These are phyloP conservation scores for Coenonympha glycerion DNA, from an alignment of 2,888 invertebrate species.

Conservation along the genomic window DNA sequence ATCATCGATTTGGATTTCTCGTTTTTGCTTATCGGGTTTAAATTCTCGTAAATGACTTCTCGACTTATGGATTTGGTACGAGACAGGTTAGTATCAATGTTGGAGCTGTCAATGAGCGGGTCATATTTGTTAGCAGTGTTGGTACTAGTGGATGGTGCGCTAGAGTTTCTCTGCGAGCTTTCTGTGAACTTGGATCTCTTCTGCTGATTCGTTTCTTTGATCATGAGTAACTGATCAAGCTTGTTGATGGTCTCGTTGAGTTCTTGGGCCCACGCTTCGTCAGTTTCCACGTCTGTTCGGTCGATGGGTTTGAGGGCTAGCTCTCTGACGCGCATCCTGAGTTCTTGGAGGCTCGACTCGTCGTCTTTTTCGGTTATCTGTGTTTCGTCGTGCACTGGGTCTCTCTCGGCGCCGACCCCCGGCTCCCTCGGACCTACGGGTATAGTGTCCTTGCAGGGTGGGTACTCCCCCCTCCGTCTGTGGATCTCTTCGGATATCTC, in stretches of 20 bases:
- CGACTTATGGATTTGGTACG: slow-evolving; percentile 59
- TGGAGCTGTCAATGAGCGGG: slow-evolving; percentile 55
- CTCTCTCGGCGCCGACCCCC: slow-evolving; percentile 84
- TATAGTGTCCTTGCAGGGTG: slow-evolving; percentile 60
- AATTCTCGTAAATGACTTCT: slow-evolving; percentile 54
- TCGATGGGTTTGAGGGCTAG: slow-evolving; percentile 84
- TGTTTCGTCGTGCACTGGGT: slow-evolving; percentile 61
- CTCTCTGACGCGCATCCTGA: slow-evolving; percentile 81
- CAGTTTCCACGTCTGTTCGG: slow-evolving; percentile 81
- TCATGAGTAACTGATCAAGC: slow-evolving; percentile 81
- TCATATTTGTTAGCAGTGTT: slow-evolving; percentile 44
- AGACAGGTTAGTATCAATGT: slow-evolving; percentile 45
- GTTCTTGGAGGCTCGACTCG: slow-evolving; percentile 78
- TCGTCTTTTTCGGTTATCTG: slow-evolving; percentile 57
- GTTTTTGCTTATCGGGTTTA: slow-evolving; percentile 50
- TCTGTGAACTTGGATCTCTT: slow-evolving; percentile 68
- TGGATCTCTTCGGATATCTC: slow-evolving; percentile 95
- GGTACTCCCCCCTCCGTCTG: slow-evolving; percentile 77
- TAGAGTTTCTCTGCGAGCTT: slow-evolving; percentile 54
- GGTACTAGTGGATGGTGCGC: slow-evolving; percentile 61
- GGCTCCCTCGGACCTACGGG: slow-evolving; percentile 79
- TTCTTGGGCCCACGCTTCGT: slow-evolving; percentile 84
- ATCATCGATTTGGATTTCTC: slow-evolving; percentile 71
- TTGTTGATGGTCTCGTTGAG: slow-evolving; percentile 86
- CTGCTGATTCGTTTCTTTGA: slow-evolving; percentile 78